phyloP scores from a whole-genome alignment of 2,888 invertebrate species.

The Marronus borbonicus region DNA sequence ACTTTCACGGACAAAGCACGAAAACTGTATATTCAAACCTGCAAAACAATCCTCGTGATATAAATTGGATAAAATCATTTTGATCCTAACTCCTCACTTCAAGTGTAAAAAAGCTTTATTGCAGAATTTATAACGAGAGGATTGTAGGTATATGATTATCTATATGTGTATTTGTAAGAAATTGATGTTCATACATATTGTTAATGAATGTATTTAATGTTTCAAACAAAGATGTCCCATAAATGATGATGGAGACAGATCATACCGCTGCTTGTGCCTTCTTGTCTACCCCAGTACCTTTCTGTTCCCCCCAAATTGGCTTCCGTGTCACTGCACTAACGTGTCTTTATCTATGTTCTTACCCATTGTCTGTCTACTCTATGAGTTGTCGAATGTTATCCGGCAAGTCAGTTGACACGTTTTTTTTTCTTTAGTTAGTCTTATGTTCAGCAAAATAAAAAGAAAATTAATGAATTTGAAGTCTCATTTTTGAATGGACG shows the following conservation, averaged over 20 bases:
- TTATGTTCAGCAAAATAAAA: conserved; percentile 59
- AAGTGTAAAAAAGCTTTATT: no score
- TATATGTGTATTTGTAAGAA: conserved; percentile 5
- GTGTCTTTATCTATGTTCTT: conserved; percentile 63
- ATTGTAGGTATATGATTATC: not conserved
- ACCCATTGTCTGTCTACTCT: conserved; percentile 55
- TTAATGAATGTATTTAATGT: conserved; percentile 3
- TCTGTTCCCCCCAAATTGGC: conserved; percentile 62
- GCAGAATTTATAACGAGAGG: no score
- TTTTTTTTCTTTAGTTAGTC: conserved; percentile 63
- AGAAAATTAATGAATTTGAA: conserved; percentile 55
- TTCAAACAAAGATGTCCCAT: not conserved
- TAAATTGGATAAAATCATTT: no score
- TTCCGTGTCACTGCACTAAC: conserved; percentile 67
- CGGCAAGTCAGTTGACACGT: conserved; percentile 62
- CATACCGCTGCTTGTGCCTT: conserved; percentile 70
- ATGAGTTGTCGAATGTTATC: conserved; percentile 59
- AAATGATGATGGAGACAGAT: conserved; percentile 52
- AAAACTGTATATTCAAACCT: no score
- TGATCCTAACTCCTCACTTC: no score
- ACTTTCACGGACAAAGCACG: no score
- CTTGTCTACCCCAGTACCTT: conserved; percentile 64
- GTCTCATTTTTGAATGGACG: conserved; percentile 68
- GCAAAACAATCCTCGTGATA: no score
- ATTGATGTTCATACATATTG: not conserved